Percentiles rank a stretch among this genome's conserved stretches.
Evolutionary conservation across 1,140 invertebrate species (phyloP).

Genomic region (Neomicropteryx cornuta): DNA sequence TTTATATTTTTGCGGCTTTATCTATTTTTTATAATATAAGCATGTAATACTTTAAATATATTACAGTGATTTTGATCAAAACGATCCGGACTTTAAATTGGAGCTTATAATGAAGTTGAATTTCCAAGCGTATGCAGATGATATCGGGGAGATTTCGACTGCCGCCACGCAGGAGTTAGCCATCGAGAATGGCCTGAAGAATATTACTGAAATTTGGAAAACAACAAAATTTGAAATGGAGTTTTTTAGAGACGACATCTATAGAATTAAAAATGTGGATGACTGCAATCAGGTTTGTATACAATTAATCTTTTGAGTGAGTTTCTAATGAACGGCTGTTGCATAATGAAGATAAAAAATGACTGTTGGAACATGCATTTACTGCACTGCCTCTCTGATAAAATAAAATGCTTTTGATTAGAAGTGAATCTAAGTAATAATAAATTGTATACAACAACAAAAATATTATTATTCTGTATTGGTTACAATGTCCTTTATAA

Average conservation of each 20-base stretch:
- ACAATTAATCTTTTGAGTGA: conserved; percentile 2
- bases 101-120: conserved; percentile 66
- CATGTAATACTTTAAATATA: not conserved
- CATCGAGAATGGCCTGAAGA: conserved; percentile 67
- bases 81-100: conserved; percentile 63
- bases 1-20: not conserved
- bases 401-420: not conserved
- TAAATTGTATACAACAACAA: conserved; percentile 3
- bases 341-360: too few species aligned
- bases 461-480: too few species aligned
- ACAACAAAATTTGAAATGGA: conserved; percentile 56
- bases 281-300: conserved; percentile 51
- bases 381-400: not conserved
- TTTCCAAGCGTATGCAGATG: conserved; percentile 65
- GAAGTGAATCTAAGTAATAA: too few species aligned
- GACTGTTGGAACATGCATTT: too few species aligned
- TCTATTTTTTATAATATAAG: too few species aligned
- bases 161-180: conserved; percentile 74
- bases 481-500: too few species aligned
- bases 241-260: conserved; percentile 55
- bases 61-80: conserved; percentile 61
- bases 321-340: too few species aligned
- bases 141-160: conserved; percentile 71
- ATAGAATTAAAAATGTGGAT: conserved; percentile 51
- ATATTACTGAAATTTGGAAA: conserved; percentile 60